phyloP scores from a whole-genome alignment of 2,888 invertebrate species.

The Pogonocherus hispidulus region DNA sequence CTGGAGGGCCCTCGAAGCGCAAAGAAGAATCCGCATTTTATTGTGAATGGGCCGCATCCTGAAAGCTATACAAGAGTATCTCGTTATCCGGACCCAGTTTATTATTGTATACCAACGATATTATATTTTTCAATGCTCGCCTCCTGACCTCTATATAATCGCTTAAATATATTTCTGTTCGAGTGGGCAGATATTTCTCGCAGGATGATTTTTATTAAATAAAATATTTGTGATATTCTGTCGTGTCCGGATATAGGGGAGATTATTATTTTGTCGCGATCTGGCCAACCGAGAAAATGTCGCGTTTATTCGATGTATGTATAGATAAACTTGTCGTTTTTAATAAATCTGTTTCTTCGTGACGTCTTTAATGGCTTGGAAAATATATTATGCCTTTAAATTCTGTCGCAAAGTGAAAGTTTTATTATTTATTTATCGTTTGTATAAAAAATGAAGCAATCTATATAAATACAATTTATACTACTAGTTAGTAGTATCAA shows the following conservation, averaged over 20 bases:
- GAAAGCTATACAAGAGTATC: slow-evolving; percentile 64
- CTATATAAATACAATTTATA: too few species aligned
- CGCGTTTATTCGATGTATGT: too few species aligned
- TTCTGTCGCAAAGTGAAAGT: too few species aligned
- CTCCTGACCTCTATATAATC: not conserved
- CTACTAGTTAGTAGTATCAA: too few species aligned
- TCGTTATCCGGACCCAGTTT: slow-evolving; percentile 62
- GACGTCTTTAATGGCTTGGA: too few species aligned
- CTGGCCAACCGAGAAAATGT: not conserved
- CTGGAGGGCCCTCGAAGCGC: slow-evolving; percentile 56
- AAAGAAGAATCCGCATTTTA: slow-evolving; percentile 50
- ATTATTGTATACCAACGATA: slow-evolving; percentile 41
- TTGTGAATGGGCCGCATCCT: slow-evolving; percentile 59
- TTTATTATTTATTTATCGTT: too few species aligned
- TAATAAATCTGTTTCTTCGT: too few species aligned
- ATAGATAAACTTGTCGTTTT: too few species aligned
- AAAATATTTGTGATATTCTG: not conserved
- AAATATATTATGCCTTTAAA: too few species aligned
- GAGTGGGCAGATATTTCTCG: not conserved
- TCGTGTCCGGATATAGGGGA: not conserved
- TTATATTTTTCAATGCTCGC: slow-evolving; percentile 1
- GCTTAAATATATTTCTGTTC: not conserved
- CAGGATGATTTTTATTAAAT: not conserved
- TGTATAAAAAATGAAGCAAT: too few species aligned
- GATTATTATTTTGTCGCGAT: not conserved